Evolutionary conservation across 2,113 vertebrate genomes (phyloP).

Genomic region (Lasiurus borealis): DNA sequence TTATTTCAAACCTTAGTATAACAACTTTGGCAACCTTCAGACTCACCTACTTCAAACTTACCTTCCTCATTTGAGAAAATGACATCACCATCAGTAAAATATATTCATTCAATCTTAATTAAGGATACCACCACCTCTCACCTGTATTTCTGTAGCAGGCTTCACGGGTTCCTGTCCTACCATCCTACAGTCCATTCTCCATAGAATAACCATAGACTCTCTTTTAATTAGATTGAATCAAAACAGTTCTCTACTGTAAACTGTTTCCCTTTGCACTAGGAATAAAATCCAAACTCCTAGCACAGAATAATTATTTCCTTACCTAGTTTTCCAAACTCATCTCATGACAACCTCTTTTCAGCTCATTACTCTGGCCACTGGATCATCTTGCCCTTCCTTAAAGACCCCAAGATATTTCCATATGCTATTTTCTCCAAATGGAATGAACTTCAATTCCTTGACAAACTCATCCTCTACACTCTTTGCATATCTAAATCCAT

Average conservation of each 20-base stretch:
- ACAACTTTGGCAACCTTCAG: background rate
- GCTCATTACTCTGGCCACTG: background rate
- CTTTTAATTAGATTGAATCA: background rate
- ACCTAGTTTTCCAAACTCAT: background rate
- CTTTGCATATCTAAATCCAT: background rate
- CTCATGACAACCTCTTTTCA: background rate
- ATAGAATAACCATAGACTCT: background rate
- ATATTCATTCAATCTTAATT: too few relatives aligned
- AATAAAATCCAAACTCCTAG: background rate
- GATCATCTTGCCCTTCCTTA: background rate
- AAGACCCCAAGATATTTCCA: background rate
- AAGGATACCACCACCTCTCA: background rate
- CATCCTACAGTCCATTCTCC: background rate
- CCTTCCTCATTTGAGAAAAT: conserved; percentile 19
- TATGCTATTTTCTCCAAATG: background rate
- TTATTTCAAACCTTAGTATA: background rate
- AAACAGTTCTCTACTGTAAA: background rate
- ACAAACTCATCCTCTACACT: background rate
- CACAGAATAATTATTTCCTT: background rate
- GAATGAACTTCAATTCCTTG: background rate
- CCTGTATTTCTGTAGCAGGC: background rate
- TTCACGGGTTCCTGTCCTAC: background rate
- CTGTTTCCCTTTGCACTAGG: background rate
- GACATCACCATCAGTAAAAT: background rate
- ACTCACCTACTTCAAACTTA: background rate